Evolutionary conservation across 2,113 vertebrate genomes (phyloP).

Genomic region (Xyliphius kryptos): DNA sequence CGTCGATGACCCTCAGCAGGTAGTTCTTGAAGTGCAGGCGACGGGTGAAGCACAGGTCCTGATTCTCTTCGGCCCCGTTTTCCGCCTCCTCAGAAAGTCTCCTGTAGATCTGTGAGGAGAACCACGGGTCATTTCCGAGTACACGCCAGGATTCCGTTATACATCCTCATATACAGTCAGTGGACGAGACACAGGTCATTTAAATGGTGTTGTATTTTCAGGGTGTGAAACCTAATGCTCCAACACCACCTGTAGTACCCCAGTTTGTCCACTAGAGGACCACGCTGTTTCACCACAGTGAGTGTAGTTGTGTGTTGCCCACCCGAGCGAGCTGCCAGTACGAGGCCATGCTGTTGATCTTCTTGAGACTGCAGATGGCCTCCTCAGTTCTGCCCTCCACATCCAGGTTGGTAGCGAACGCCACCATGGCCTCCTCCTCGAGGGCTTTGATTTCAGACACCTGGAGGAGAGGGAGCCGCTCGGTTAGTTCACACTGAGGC

Average conservation of each 20-base stretch:
- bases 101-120: conserved; percentile 77
- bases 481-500: background rate
- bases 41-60: conserved; percentile 76
- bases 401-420: conserved; percentile 77
- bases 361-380: conserved; percentile 81
- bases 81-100: conserved; percentile 86
- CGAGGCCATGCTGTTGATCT: conserved; percentile 79
- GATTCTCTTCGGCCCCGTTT: conserved; percentile 81
- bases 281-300: background rate
- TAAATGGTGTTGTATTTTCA: too few species aligned
- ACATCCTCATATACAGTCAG: too few species aligned
- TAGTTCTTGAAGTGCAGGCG: conserved; percentile 77
- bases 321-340: conserved; percentile 90
- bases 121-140: background rate
- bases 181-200: too few species aligned
- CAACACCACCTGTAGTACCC: too few species aligned
- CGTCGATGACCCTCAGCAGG: conserved; percentile 74
- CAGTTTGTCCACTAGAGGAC: background rate
- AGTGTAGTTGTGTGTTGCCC: conserved; percentile 14
- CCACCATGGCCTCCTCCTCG: conserved; percentile 80
- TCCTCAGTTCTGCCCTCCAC: conserved; percentile 90
- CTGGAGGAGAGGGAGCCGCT: conserved; percentile 35
- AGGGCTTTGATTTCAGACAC: conserved; percentile 67
- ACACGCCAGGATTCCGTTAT: too few species aligned
- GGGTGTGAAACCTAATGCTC: too few species aligned